These are phyloP conservation scores for Chaenogobius annularis DNA, from an alignment of 2,113 vertebrate species.

Conservation along the genomic window DNA sequence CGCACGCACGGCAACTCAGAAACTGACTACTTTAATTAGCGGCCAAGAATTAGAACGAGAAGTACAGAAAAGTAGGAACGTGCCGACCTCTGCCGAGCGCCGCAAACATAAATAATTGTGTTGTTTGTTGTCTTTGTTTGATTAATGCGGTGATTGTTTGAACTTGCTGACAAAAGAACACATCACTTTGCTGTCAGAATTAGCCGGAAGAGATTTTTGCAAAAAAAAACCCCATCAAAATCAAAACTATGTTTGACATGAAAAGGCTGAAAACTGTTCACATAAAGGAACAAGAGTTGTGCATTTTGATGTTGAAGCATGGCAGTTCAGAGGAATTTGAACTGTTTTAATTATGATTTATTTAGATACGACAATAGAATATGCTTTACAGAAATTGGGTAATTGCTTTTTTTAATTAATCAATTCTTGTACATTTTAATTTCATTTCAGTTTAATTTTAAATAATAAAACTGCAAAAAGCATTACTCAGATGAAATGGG, in stretches of 20 bases:
- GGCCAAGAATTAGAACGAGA: slow-evolving; percentile 32
- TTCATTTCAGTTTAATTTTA: too few relatives aligned
- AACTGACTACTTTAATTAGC: slow-evolving; percentile 55
- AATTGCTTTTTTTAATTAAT: not conserved
- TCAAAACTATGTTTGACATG: not conserved
- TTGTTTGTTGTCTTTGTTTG: not conserved
- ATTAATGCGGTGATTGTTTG: slow-evolving; percentile 14
- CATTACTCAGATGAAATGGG: too few relatives aligned
- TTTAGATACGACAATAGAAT: not conserved
- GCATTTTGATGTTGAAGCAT: slow-evolving; percentile 4
- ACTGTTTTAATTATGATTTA: not conserved
- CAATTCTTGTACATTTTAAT: too few relatives aligned
- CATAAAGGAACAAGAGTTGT: slow-evolving; percentile 4
- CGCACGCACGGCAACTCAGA: slow-evolving; percentile 14
- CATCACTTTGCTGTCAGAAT: not conserved
- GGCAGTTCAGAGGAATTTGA: not conserved
- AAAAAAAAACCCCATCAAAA: not conserved
- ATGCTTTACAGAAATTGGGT: not conserved
- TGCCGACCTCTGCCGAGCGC: not conserved
- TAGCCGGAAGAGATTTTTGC: not conserved
- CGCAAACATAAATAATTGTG: slow-evolving; percentile 5
- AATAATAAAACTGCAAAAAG: too few relatives aligned
- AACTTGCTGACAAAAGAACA: not conserved
- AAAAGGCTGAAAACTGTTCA: slow-evolving; percentile 7
- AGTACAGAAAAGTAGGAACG: slow-evolving; percentile 3